phyloP scores from a whole-genome alignment of 2,113 vertebrate species.

The Barnardius zonarius region DNA sequence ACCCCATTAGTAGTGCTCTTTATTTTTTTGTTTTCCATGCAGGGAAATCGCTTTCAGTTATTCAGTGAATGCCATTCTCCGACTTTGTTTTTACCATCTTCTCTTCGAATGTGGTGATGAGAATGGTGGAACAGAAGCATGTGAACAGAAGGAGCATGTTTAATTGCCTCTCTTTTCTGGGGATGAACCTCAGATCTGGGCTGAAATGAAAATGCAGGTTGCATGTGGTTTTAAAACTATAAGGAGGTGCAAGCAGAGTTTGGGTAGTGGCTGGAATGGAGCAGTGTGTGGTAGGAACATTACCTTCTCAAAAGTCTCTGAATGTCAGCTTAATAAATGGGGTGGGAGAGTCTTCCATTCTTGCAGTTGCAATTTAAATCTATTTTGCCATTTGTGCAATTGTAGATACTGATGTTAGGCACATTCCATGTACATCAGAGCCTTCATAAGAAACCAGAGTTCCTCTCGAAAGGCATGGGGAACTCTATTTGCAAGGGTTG shows the following conservation, averaged over 20 bases:
- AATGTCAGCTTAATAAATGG: not conserved
- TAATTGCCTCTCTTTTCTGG: not conserved
- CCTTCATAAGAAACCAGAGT: not conserved
- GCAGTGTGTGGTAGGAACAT: rapidly evolving
- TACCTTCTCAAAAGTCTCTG: not conserved
- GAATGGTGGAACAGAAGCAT: not conserved
- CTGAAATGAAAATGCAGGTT: not conserved
- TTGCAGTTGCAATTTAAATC: not conserved
- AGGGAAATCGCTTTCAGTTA: not conserved
- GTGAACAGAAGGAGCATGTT: not conserved
- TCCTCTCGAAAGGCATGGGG: not conserved
- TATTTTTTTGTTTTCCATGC: not conserved
- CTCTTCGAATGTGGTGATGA: not conserved
- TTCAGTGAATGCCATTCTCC: not conserved
- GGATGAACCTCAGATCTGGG: not conserved
- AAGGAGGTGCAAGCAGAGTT: not conserved
- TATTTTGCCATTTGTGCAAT: not conserved
- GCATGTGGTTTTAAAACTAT: not conserved
- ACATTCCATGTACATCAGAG: not conserved
- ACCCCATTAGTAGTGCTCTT: not conserved
- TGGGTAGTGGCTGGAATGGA: not conserved
- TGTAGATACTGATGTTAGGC: not conserved
- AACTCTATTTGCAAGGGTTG: not conserved
- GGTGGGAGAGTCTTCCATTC: not conserved
- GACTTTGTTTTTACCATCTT: not conserved